Evolutionary conservation across 2,888 invertebrate genomes (phyloP).

Genomic region (Tuta absoluta): DNA sequence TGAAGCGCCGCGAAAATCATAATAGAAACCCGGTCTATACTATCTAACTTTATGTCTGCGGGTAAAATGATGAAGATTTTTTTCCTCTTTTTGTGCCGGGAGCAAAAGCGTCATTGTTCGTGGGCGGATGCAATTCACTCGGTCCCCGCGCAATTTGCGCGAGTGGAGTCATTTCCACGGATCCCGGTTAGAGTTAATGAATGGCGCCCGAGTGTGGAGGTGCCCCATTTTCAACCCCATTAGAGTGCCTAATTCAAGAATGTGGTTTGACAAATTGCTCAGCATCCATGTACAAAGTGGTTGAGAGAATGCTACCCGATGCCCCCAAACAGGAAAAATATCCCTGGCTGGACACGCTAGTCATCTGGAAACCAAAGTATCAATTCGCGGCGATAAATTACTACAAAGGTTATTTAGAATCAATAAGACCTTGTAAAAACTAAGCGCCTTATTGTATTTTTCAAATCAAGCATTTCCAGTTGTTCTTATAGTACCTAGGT

Average conservation of each 20-base stretch:
- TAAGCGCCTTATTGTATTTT: too few relatives aligned
- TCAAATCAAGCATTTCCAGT: too few relatives aligned
- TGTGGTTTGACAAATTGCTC: not conserved
- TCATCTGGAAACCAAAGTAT: too few relatives aligned
- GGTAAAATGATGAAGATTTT: constrained; percentile 58
- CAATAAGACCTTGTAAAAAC: too few relatives aligned
- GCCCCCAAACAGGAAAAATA: too few relatives aligned
- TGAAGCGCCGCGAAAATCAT: not conserved
- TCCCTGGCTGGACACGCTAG: too few relatives aligned
- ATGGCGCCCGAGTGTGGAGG: constrained; percentile 39
- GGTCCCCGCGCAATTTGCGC: constrained; percentile 75
- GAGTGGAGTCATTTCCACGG: constrained; percentile 74
- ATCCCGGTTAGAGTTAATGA: constrained; percentile 62
- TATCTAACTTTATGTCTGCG: constrained; percentile 14
- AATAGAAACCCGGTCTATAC: constrained; percentile 5
- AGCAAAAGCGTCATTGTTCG: constrained; percentile 75
- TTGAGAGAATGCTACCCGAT: too few relatives aligned
- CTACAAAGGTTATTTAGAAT: too few relatives aligned
- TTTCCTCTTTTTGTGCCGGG: constrained; percentile 61
- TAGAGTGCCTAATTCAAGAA: not conserved
- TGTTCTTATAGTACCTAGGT: too few relatives aligned
- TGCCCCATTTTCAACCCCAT: constrained; percentile 23
- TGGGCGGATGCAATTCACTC: constrained; percentile 78
- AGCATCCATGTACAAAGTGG: not conserved
- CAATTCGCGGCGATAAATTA: too few relatives aligned